Evolutionary conservation across 2,888 invertebrate species (phyloP).

Genomic region (Lasioglossum pauxillum): DNA sequence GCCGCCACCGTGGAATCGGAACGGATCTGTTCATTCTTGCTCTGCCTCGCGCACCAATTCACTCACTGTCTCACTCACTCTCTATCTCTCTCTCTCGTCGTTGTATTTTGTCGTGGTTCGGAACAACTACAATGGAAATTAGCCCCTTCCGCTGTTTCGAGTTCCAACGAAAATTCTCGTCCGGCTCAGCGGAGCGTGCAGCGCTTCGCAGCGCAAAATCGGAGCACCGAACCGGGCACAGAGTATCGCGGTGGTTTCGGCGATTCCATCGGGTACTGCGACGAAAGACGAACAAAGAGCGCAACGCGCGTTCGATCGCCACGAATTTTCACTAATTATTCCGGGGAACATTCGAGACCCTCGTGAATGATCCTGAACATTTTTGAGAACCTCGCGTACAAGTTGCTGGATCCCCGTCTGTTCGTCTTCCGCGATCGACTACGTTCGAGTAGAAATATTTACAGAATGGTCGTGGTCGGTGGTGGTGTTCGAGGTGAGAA

Average conservation of each 20-base stretch:
- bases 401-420: background rate
- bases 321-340: background rate
- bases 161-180: conserved; percentile 5
- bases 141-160: background rate
- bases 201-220: background rate
- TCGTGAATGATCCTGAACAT: background rate
- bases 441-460: conserved; percentile 34
- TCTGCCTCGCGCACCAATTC: background rate
- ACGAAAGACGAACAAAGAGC: background rate
- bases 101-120: background rate
- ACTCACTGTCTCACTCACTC: background rate
- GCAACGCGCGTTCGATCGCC: background rate
- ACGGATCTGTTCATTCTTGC: background rate
- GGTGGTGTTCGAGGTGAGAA: background rate
- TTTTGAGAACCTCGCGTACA: too few species aligned
- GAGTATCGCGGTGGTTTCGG: background rate
- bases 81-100: background rate
- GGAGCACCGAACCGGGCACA: background rate
- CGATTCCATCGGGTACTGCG: conserved; percentile 1
- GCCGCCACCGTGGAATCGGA: conserved; percentile 1
- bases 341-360: background rate
- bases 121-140: conserved; percentile 13
- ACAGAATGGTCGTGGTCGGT: conserved; percentile 27
- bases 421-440: conserved; percentile 26
- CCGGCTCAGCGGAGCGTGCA: conserved; percentile 6